phyloP scores from a whole-genome alignment of 2,888 invertebrate genomes.

The Xanthia togata region DNA sequence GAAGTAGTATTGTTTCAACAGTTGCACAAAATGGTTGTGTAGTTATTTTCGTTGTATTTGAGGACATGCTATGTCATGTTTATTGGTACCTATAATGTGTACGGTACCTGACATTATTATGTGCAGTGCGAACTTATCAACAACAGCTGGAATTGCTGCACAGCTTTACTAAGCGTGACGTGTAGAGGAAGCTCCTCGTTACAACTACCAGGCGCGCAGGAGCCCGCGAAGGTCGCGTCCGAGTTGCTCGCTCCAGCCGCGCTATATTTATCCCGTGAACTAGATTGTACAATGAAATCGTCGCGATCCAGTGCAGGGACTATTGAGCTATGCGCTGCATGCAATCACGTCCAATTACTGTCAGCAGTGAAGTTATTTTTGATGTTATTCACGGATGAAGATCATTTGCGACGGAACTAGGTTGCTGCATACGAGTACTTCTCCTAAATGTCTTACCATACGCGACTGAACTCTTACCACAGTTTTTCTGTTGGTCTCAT shows the following conservation, averaged over 20 bases:
- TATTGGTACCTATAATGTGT: no score
- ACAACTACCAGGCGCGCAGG: neutral
- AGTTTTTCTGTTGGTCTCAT: neutral
- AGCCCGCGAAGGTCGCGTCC: constrained; percentile 31
- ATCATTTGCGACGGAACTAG: constrained; percentile 1
- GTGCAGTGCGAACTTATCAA: neutral
- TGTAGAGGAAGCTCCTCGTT: constrained; percentile 5
- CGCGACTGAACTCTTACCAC: neutral
- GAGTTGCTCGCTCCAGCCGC: constrained; percentile 11
- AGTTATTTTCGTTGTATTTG: neutral
- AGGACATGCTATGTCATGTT: neutral
- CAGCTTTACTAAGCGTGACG: neutral
- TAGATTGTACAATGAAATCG: constrained; percentile 21
- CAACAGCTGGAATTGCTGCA: neutral
- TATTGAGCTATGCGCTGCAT: constrained; percentile 7
- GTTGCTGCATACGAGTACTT: neutral
- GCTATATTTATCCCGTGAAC: constrained; percentile 45
- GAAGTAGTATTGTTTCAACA: no score
- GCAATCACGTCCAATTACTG: constrained; percentile 17
- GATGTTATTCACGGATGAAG: constrained; percentile 28
- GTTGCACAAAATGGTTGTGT: neutral
- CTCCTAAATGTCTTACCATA: neutral
- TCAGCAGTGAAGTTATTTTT: constrained; percentile 29
- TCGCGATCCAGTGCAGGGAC: constrained; percentile 25
- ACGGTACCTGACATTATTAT: no score